Percentiles rank a stretch among this genome's conserved stretches.
Conservation (phyloP, 2,797 vertebrate genomes). For the Characodon lateralis region DNA sequence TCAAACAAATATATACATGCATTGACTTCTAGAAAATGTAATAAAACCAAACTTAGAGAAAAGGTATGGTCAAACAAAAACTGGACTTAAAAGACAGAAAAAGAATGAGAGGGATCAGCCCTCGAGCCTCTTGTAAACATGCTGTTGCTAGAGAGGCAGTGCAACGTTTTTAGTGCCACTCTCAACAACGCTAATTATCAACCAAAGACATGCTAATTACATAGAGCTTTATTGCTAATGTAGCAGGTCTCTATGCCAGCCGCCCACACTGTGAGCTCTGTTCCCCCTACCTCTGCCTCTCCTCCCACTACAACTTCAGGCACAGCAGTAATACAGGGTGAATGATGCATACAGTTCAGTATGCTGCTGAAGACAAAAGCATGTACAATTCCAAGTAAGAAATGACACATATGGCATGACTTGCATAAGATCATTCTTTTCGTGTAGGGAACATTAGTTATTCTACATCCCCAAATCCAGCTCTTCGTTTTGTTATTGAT, state of each 20-base stretch:
- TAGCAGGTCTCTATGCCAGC: constrained; percentile 84
- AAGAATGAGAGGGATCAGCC: constrained; percentile 59
- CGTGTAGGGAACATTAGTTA: constrained; percentile 18
- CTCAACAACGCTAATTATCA: constrained; percentile 90
- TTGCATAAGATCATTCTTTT: constrained; percentile 14
- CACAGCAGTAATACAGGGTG: constrained; percentile 62
- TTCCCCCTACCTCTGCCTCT: constrained; percentile 79
- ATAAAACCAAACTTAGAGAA: constrained; percentile 23
- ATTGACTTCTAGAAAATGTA: constrained; percentile 31
- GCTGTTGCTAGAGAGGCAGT: constrained; percentile 80
- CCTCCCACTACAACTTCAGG: constrained; percentile 83
- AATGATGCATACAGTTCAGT: constrained; percentile 54
- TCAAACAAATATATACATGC: constrained; percentile 9
- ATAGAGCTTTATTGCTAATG: constrained; percentile 89
- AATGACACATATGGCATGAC: constrained; percentile 36
- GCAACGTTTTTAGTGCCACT: constrained; percentile 79
- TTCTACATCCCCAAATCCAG: constrained; percentile 15
- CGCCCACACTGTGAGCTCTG: constrained; percentile 79
- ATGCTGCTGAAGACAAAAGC: constrained; percentile 46
- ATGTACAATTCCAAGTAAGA: constrained; percentile 43
- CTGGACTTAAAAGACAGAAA: constrained; percentile 24
- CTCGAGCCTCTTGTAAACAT: constrained; percentile 83
- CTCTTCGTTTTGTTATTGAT: constrained; percentile 41
- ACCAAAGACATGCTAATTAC: constrained; percentile 91
- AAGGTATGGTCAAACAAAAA: constrained; percentile 38